A percentile compares a stretch with the other conserved stretches of the same genome.
These are phyloP conservation scores for Columba livia DNA, from an alignment of 2,113 vertebrate species.

Conservation along the genomic window DNA sequence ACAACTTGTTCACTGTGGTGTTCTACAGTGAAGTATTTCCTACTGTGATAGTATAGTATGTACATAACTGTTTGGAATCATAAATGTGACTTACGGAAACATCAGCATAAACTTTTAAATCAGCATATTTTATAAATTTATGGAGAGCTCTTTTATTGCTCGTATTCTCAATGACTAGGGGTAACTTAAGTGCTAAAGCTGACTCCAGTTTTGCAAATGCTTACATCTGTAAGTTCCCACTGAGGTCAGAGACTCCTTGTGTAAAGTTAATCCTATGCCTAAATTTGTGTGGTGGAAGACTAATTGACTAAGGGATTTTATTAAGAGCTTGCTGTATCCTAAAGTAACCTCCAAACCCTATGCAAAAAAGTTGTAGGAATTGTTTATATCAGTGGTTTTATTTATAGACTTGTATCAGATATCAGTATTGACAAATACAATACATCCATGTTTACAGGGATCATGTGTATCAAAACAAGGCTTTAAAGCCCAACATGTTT, in stretches of 20 bases:
- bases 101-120: constrained; percentile 72
- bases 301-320: constrained; percentile 44
- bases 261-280: constrained; percentile 16
- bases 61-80: constrained; percentile 69
- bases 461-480: constrained; percentile 58
- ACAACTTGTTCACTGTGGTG: constrained; percentile 71
- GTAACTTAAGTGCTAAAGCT: constrained; percentile 45
- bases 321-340: constrained; percentile 60
- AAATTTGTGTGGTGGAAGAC: constrained; percentile 18
- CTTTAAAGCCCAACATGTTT: constrained; percentile 56
- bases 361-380: constrained; percentile 69
- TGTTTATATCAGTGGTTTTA: constrained; percentile 65
- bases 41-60: constrained; percentile 71
- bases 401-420: constrained; percentile 69
- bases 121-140: constrained; percentile 74
- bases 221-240: constrained; percentile 17
- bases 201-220: constrained; percentile 29
- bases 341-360: constrained; percentile 70
- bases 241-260: constrained; percentile 20
- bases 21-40: constrained; percentile 57
- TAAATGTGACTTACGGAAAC: constrained; percentile 68
- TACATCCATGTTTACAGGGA: constrained; percentile 72
- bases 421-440: constrained; percentile 69
- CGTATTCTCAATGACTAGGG: constrained; percentile 51
- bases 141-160: constrained; percentile 73